A percentile compares a stretch with the other conserved stretches of the same genome.
Conservation (phyloP, 2,888 invertebrate genomes). For the Pachliopta kotzebuea region DNA sequence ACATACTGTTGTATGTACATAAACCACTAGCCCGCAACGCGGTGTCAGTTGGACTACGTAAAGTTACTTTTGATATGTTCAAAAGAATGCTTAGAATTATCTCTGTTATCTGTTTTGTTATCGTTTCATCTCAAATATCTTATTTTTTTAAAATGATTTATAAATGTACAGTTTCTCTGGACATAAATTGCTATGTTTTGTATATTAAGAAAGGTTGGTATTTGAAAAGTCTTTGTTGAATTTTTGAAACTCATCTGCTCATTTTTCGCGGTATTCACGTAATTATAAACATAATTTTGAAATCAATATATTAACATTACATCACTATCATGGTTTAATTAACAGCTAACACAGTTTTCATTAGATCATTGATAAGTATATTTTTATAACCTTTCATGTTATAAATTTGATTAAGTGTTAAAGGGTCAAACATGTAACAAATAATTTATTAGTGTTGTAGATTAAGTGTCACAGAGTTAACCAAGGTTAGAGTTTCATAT, state of each 20-base stretch:
- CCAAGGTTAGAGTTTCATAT: not conserved
- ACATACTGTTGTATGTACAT: slow-evolving; percentile 32
- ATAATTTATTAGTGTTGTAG: not conserved
- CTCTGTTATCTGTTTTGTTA: slow-evolving; percentile 68
- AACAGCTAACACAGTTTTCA: slow-evolving; percentile 32
- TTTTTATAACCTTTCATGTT: slow-evolving; percentile 45
- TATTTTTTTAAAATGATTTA: slow-evolving; percentile 44
- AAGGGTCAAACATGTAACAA: slow-evolving; percentile 11
- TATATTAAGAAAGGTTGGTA: slow-evolving; percentile 66
- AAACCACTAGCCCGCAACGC: slow-evolving; percentile 35
- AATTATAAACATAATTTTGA: slow-evolving; percentile 10
- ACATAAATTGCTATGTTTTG: slow-evolving; percentile 59
- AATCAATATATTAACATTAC: slow-evolving; percentile 32
- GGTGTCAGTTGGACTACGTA: slow-evolving; percentile 38
- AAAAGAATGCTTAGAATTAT: slow-evolving; percentile 57
- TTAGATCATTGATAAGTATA: slow-evolving; percentile 44
- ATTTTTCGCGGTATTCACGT: slow-evolving; percentile 22
- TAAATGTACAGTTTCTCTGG: slow-evolving; percentile 41
- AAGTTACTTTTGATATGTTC: slow-evolving; percentile 34
- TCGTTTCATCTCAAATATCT: slow-evolving; percentile 61
- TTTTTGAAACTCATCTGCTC: slow-evolving; percentile 28
- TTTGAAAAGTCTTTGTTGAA: slow-evolving; percentile 34
- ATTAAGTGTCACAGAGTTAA: not conserved
- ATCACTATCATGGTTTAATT: slow-evolving; percentile 38
- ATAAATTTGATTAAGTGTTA: slow-evolving; percentile 27